A percentile compares a stretch with the other conserved stretches of the same genome.
phyloP scores from a whole-genome alignment of 1,140 invertebrate species.

The Diuraphis noxia region DNA sequence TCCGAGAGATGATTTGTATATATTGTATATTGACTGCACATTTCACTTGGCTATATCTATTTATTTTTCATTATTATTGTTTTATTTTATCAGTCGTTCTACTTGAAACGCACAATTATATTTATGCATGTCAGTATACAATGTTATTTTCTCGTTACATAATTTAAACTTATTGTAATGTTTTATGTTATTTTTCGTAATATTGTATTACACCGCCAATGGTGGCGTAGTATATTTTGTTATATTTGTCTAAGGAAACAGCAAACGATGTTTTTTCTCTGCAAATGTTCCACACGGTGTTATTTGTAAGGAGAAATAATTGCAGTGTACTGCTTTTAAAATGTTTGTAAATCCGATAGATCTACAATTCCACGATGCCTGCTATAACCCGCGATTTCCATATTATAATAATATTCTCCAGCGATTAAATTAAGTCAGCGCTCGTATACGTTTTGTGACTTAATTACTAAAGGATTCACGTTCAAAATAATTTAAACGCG shows the following conservation, averaged over 20 bases:
- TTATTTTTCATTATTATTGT: background rate
- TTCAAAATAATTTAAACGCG: background rate
- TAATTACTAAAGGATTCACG: background rate
- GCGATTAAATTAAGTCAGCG: background rate
- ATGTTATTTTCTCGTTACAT: background rate
- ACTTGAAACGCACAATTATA: background rate
- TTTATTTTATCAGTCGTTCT: background rate
- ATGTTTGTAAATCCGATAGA: background rate
- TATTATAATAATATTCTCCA: background rate
- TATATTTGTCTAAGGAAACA: background rate
- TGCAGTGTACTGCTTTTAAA: background rate
- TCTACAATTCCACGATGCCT: background rate
- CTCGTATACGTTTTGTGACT: background rate
- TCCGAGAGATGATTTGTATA: background rate
- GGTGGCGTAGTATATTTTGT: background rate
- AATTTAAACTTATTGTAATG: background rate
- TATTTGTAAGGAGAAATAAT: background rate
- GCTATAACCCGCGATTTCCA: background rate
- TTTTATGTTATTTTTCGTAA: background rate
- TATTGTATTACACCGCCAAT: background rate
- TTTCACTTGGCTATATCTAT: background rate
- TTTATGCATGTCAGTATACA: background rate
- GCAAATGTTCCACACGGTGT: background rate
- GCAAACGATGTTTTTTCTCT: background rate
- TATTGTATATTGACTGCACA: background rate